Evolutionary conservation across 1,140 invertebrate genomes (phyloP), one percentile per base, ranked within the genome.

Genomic region (Lasioglossum baleicum): DNA sequence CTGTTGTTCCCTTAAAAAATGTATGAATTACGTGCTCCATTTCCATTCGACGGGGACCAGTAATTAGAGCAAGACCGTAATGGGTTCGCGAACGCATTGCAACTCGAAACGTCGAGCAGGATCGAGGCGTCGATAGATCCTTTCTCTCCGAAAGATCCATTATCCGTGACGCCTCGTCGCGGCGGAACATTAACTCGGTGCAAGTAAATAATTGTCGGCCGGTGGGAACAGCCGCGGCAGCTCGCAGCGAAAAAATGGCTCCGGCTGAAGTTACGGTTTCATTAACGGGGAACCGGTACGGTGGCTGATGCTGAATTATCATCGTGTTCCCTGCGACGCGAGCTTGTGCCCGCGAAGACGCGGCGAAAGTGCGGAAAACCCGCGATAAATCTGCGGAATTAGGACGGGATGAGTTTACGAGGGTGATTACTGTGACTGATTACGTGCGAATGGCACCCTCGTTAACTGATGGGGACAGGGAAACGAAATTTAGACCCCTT

Each of bases 251-350:
- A 79, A 65, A 73, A 65, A 64, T 65, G 17, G 31, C 69, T 13
- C 22, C 17, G 60, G 44, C 22, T 44, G 48, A 44, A 65, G 76
- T 79, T 79, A 73, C 76, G 31, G 76, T 66, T 65, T 73, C 76
- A 79, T 79, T 79, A 73, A 40, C 42, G 20, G 22, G 44, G 31
- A 35, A 35, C 35, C 40, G 17, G 48, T 17, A 26, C 40, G 17
- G 48, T 17, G 48, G 31, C 48, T 22, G 76, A 79, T 65, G 76
- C 53, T 79, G 76, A 79, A 40, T 79, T 79, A 79, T 79, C 15
- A 35, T 73, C 69, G 60, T 65, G 51, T 79, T 79, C 58, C 10
- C 60, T 10, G 35, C 75, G 75, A 61, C 58, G 61, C 44, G 58
- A 7, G 13, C 40, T 20, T 4, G 20, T 10, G 17, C 6, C 31